These are phyloP conservation scores for Linyphia triangularis DNA, from an alignment of 2,888 invertebrate genomes.

Conservation along the genomic window DNA sequence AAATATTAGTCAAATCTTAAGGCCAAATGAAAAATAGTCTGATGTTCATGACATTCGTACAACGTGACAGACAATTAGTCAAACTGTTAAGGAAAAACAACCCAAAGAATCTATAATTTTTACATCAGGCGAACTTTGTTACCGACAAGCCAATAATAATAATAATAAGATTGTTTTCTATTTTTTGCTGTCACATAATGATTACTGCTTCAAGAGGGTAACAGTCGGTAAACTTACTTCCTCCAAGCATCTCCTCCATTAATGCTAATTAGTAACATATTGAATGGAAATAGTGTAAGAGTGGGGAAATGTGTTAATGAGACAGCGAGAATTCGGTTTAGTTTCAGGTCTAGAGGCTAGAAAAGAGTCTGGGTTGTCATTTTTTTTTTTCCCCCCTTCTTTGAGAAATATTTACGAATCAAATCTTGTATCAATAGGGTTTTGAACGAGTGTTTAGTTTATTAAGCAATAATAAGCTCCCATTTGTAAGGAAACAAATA, in stretches of 20 bases:
- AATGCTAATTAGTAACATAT: constrained; percentile 22
- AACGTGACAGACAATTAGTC: background rate
- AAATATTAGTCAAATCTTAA: too few species aligned
- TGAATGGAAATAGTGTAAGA: constrained; percentile 1
- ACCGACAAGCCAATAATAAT: background rate
- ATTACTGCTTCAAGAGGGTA: constrained; percentile 10
- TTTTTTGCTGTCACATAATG: background rate
- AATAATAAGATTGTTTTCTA: background rate
- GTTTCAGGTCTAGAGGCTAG: too few species aligned
- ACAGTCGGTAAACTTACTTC: background rate
- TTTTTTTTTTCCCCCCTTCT: too few species aligned
- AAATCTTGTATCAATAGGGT: too few species aligned
- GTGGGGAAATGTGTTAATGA: background rate
- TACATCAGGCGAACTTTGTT: background rate
- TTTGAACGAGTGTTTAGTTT: too few species aligned
- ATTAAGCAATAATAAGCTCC: too few species aligned
- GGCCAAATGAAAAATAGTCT: too few species aligned
- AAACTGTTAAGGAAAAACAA: background rate
- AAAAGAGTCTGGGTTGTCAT: too few species aligned
- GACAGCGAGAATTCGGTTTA: too few species aligned
- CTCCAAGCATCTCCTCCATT: background rate
- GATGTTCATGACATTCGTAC: background rate
- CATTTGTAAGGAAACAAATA: too few species aligned
- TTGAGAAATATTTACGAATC: too few species aligned
- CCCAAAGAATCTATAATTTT: background rate